Conservation (phyloP, 2,113 vertebrate species). For the Calidris pygmaea region DNA sequence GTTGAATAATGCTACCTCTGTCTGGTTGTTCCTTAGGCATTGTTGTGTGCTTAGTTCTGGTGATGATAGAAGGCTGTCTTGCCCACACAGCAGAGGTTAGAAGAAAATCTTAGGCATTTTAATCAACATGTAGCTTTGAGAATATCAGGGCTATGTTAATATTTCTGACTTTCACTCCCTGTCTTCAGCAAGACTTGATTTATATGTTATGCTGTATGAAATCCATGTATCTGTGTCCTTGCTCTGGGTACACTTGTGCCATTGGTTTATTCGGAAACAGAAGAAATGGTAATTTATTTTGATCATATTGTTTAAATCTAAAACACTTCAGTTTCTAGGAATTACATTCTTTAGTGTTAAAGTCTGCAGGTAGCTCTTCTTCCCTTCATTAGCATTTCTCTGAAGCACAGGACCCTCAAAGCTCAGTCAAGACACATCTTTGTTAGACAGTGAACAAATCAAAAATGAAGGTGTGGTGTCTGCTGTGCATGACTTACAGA, state of each 20-base stretch:
- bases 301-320: background rate
- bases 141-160: background rate
- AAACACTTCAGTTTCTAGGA: background rate
- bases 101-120: background rate
- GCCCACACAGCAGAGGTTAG: background rate
- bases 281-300: background rate
- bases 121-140: background rate
- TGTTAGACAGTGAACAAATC: background rate
- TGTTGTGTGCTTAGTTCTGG: background rate
- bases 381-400: background rate
- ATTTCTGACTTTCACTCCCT: background rate
- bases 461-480: accelerated
- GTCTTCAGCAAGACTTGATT: background rate
- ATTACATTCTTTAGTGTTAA: background rate
- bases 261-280: background rate
- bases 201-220: background rate
- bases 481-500: background rate
- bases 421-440: background rate
- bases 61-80: background rate
- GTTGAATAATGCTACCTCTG: background rate
- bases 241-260: background rate
- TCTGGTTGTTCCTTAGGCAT: background rate
- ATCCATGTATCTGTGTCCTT: background rate
- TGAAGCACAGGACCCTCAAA: background rate
- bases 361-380: background rate